Evolutionary conservation across 2,113 vertebrate genomes (phyloP).

Genomic region (Stictonetta naevosa): DNA sequence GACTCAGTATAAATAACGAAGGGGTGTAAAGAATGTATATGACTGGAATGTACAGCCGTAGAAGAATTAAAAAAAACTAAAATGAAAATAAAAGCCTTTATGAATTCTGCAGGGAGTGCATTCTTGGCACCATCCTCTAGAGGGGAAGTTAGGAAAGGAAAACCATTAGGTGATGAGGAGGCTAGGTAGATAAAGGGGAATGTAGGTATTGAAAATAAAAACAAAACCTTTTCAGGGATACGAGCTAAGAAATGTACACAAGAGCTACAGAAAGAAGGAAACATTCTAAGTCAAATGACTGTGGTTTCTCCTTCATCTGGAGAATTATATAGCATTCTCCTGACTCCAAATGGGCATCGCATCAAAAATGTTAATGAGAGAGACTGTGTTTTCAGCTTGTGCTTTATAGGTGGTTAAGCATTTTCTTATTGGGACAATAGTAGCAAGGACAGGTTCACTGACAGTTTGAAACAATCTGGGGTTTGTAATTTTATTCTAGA

Average conservation of each 20-base stretch:
- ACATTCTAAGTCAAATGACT: constrained; percentile 9
- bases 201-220: constrained; percentile 17
- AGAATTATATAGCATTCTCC: constrained; percentile 19
- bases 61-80: not conserved
- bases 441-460: not conserved
- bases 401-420: not conserved
- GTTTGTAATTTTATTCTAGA: not conserved
- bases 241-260: constrained; percentile 10
- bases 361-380: constrained; percentile 44
- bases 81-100: not conserved
- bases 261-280: constrained; percentile 23
- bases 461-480: not conserved
- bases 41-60: not conserved
- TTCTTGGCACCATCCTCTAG: not conserved
- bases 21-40: constrained; percentile 3
- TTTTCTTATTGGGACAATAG: constrained; percentile 1
- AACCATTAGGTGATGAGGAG: not conserved
- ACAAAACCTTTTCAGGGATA: not conserved
- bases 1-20: constrained; percentile 21
- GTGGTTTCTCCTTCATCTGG: not conserved
- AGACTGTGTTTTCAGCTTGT: not conserved
- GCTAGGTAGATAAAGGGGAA: not conserved
- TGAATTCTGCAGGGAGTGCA: not conserved
- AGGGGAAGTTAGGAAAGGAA: not conserved
- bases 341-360: constrained; percentile 11